A percentile compares a stretch with the other conserved stretches of the same genome.
These are phyloP conservation scores for Temnothorax longispinosus DNA, from an alignment of 1,140 invertebrate species.

Conservation along the genomic window DNA sequence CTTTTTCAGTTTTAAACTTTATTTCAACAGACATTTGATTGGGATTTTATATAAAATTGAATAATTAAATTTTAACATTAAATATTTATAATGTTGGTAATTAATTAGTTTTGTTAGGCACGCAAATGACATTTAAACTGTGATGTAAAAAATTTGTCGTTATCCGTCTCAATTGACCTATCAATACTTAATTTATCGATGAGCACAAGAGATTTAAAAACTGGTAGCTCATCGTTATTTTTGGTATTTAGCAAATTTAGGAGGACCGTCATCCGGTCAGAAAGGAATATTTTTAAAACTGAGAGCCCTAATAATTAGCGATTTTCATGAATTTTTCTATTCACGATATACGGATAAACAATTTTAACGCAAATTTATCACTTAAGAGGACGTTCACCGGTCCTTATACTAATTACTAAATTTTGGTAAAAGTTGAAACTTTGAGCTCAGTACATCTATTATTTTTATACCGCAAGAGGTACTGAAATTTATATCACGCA, in stretches of 20 bases:
- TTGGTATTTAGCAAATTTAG: neutral
- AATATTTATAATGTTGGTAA: neutral
- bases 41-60: neutral
- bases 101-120: neutral
- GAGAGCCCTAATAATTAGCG: neutral
- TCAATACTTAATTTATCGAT: constrained; percentile 46
- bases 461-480: too few relatives aligned
- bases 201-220: neutral
- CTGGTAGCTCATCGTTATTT: neutral
- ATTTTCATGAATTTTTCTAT: neutral
- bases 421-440: too few relatives aligned
- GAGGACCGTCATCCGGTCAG: neutral
- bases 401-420: too few relatives aligned
- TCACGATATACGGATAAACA: neutral
- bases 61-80: neutral
- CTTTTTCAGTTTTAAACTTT: neutral
- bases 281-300: neutral
- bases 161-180: neutral
- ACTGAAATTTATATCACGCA: too few relatives aligned
- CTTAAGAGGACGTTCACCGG: too few relatives aligned
- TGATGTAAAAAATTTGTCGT: neutral
- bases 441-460: too few relatives aligned
- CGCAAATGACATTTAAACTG: neutral
- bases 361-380: neutral
- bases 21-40: neutral